Evolutionary conservation across 2,888 invertebrate species (phyloP).

Genomic region (Apodemia mormo): DNA sequence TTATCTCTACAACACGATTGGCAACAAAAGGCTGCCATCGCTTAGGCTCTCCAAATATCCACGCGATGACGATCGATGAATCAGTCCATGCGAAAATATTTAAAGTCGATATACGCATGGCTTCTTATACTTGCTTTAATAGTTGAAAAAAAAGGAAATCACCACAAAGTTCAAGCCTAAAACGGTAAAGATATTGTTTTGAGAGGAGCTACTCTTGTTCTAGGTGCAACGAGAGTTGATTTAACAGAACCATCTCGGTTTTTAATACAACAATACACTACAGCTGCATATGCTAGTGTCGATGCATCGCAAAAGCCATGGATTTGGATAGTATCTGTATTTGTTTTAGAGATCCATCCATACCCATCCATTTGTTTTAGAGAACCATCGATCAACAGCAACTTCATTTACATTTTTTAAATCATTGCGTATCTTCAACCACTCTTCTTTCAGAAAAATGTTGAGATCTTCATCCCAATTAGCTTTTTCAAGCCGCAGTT

Average conservation of each 20-base stretch:
- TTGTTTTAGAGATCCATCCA: background rate
- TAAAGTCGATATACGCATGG: constrained; percentile 25
- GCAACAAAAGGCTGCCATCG: constrained; percentile 39
- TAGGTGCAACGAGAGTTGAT: constrained; percentile 6
- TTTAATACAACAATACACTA: background rate
- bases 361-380: background rate
- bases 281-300: background rate
- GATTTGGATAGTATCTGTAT: constrained; percentile 13
- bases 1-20: constrained; percentile 34
- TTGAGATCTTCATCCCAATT: constrained; percentile 30
- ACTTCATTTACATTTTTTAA: constrained; percentile 22
- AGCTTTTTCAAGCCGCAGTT: constrained; percentile 29
- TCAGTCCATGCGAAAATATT: constrained; percentile 30
- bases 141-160: constrained; percentile 33
- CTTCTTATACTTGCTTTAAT: constrained; percentile 30
- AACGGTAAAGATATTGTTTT: constrained; percentile 30
- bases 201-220: constrained; percentile 33
- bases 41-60: constrained; percentile 36
- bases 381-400: constrained; percentile 23
- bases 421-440: constrained; percentile 17
- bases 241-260: background rate
- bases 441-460: constrained; percentile 15
- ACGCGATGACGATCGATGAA: constrained; percentile 28
- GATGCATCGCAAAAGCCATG: constrained; percentile 27
- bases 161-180: constrained; percentile 31